Base-by-base conservation (phyloP, 2,113 vertebrate genomes). In the Nipponia nippon region DNA sequence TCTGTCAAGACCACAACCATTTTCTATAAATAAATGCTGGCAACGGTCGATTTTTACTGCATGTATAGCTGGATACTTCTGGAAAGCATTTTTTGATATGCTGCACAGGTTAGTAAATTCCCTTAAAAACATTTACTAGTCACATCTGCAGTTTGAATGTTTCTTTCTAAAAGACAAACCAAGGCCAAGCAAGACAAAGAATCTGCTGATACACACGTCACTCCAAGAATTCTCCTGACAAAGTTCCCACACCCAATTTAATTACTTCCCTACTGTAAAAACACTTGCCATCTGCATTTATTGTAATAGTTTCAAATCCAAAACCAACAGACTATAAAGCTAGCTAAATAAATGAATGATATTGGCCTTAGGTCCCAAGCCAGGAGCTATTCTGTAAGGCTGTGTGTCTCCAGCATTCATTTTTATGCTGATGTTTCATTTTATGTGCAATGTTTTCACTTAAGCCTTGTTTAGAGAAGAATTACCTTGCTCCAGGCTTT, bases 241-340 rank as follows among this genome's bases (percentile, higher is more conserved):
- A 98, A 97, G 94, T 97, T 97, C 97, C 98, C 98, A 98, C 97
- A 95, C 96, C 97, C 98, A 98, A 97, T 97, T 98, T 98, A 98
- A 98, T 98, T 98, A 98, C 93, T 98, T 98, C 98, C 97, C 98
- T 98, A 97, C 98, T 98, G 84, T 97, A 98, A 97, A 98, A 98
- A 98, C 96, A 98, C 97, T 98, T 98, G 98, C 97, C 98, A 98
- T 98, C 97, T 98, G 97, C 98, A 98, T 98, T 97, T 97, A 98
- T 98, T 98, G 95, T 97, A 96, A 98, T 97, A 94, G 95, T 92
- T 96, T 93, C 95, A 98, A 97, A 98, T 98, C 98, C 98, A 98
- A 98, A 98, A 98, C 89, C 93, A 98, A 98, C 97, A 98, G 63
- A 95, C 91, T 97, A 97, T 97, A 98, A 98, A 98, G 97, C 95